Evolutionary conservation across 2,113 vertebrate species (phyloP).

Genomic region (Labeo catla): DNA sequence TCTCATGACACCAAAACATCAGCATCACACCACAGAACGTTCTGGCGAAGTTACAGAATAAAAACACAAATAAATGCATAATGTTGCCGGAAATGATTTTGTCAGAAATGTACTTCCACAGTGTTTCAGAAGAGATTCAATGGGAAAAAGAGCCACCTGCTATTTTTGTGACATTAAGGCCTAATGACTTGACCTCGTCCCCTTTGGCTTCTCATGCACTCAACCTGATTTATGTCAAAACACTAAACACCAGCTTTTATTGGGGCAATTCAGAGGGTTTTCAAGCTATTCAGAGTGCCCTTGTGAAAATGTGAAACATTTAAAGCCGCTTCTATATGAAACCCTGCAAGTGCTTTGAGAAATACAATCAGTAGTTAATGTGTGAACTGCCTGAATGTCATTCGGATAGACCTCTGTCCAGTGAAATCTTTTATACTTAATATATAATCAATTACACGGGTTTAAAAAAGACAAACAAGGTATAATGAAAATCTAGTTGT

Average conservation of each 20-base stretch:
- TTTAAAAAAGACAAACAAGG: background rate
- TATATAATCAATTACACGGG: no score
- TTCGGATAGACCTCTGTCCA: background rate
- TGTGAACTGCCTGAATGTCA: background rate
- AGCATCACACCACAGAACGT: conserved; percentile 13
- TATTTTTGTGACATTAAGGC: background rate
- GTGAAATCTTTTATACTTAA: background rate
- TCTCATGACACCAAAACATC: conserved; percentile 6
- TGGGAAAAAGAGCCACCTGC: background rate
- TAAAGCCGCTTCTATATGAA: background rate
- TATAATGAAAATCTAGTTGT: background rate
- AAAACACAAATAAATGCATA: background rate
- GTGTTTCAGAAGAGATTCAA: background rate
- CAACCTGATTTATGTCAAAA: conserved; percentile 8
- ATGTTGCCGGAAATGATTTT: background rate
- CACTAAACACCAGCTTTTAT: conserved; percentile 18
- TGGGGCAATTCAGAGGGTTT: background rate
- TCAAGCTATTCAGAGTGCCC: background rate
- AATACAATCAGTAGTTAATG: background rate
- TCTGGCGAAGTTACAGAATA: background rate
- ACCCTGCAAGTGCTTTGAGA: background rate
- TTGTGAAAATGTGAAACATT: background rate
- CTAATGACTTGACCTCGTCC: background rate
- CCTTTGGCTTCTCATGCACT: background rate
- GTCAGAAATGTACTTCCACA: background rate